These are phyloP conservation scores for Valencia hispanica DNA, from an alignment of 2,797 vertebrate species.

Conservation along the genomic window DNA sequence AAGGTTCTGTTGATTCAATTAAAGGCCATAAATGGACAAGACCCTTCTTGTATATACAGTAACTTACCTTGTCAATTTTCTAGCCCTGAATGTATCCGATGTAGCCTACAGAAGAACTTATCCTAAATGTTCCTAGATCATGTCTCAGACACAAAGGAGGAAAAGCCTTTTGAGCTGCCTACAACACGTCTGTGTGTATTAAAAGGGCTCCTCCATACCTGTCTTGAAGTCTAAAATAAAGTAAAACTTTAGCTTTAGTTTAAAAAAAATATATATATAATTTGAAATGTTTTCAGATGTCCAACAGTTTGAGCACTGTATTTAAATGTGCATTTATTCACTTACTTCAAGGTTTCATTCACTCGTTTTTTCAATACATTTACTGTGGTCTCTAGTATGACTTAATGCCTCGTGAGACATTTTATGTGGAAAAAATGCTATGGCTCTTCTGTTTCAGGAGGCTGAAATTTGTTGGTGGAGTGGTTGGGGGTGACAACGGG, in stretches of 20 bases:
- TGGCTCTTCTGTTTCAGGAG: no score
- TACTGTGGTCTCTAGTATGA: no score
- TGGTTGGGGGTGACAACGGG: no score
- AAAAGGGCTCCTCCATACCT: not conserved
- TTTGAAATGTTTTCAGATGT: not conserved
- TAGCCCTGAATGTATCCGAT: not conserved
- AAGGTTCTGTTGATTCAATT: not conserved
- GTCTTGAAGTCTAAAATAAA: no score
- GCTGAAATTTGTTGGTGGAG: no score
- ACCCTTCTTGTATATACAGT: no score
- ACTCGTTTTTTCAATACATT: no score
- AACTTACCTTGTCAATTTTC: not conserved
- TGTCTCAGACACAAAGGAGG: not conserved
- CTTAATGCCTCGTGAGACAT: no score
- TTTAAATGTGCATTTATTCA: not conserved
- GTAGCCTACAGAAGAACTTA: not conserved
- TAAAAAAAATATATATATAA: not conserved
- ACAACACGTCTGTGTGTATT: not conserved
- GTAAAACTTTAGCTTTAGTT: not conserved
- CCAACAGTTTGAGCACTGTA: not conserved
- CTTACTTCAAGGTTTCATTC: no score
- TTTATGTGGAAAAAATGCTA: no score
- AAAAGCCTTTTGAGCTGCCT: not conserved
- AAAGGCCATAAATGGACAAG: no score
- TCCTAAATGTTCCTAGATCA: not conserved